Evolutionary conservation across 2,888 invertebrate genomes (phyloP).

Genomic region (Arenicola marina): DNA sequence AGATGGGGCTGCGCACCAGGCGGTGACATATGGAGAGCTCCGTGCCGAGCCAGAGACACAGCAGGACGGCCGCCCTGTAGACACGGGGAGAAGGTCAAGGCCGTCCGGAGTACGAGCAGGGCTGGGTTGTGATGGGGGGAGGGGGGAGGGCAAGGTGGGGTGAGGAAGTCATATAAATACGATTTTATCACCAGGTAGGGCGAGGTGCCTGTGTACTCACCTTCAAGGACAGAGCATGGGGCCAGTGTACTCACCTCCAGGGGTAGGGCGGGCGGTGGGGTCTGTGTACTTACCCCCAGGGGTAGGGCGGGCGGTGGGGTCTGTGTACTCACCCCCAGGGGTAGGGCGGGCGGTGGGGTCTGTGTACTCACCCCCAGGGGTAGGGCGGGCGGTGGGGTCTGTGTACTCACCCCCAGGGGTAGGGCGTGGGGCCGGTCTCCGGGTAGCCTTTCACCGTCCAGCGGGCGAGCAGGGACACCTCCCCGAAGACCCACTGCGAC

Average conservation of each 20-base stretch:
- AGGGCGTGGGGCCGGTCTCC: conserved; percentile 53
- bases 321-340: too few relatives aligned
- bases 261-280: too few relatives aligned
- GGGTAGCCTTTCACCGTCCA: conserved; percentile 59
- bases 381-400: too few relatives aligned
- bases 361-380: too few relatives aligned
- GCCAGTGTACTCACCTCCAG: too few relatives aligned
- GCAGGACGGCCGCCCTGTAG: conserved; percentile 45
- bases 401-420: conserved; percentile 58
- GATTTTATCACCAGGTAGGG: not conserved
- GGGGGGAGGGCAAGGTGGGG: not conserved
- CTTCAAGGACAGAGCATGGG: too few relatives aligned
- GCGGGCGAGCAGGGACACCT: conserved; percentile 55
- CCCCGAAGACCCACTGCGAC: conserved; percentile 57
- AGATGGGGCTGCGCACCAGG: conserved; percentile 38
- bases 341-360: too few relatives aligned
- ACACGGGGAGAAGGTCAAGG: too few relatives aligned
- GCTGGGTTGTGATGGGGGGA: too few relatives aligned
- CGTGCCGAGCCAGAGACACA: conserved; percentile 42
- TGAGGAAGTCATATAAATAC: not conserved
- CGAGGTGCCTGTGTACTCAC: not conserved
- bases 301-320: too few relatives aligned
- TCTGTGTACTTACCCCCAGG: too few relatives aligned
- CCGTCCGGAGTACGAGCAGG: too few relatives aligned
- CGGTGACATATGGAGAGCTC: conserved; percentile 36